Percentiles rank a stretch among this genome's conserved stretches.
Evolutionary conservation across 2,797 vertebrate species (phyloP).

Genomic region (Myiotriccus ornatus): DNA sequence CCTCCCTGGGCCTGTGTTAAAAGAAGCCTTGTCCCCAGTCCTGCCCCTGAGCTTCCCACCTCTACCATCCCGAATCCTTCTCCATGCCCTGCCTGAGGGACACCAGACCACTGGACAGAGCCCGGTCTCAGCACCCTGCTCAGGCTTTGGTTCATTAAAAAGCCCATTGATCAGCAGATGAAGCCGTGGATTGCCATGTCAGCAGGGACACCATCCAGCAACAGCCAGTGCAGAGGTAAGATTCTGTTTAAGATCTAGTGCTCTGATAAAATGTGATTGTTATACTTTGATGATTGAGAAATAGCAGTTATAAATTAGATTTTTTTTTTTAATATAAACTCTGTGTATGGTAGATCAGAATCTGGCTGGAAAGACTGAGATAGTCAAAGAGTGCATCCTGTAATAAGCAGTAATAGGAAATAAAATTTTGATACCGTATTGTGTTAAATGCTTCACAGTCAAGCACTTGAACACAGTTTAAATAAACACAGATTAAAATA

Average conservation of each 20-base stretch:
- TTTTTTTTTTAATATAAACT: neutral
- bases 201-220: accelerated
- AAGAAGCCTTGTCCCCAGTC: neutral
- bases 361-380: neutral
- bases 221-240: accelerated
- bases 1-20: too few species aligned
- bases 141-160: neutral
- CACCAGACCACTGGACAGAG: accelerated
- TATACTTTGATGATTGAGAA: neutral
- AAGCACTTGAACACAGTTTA: neutral
- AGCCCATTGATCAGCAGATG: neutral
- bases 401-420: neutral
- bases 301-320: neutral
- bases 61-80: too few species aligned
- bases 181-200: accelerated
- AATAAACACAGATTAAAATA: neutral
- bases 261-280: neutral
- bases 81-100: neutral
- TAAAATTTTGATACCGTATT: neutral
- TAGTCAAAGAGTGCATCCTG: neutral
- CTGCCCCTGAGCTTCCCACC: neutral
- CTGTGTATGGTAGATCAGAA: neutral
- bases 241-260: neutral
- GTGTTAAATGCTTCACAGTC: neutral
- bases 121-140: too few species aligned